Conservation (phyloP, 2,888 invertebrate genomes). For the Aphodius granarius region DNA sequence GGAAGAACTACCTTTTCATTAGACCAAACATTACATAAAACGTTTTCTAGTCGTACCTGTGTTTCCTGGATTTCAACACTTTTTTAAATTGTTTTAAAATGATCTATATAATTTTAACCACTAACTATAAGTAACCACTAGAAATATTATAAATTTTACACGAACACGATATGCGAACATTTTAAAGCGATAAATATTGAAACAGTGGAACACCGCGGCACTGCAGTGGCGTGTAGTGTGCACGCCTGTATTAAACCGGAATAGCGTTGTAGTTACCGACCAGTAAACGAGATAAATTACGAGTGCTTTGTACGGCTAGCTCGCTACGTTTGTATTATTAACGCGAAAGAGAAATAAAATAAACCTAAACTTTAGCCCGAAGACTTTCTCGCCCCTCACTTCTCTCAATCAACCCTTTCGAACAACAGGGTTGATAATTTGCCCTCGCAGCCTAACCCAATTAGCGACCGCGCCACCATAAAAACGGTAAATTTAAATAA, state of each 20-base stretch:
- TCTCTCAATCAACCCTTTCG: background rate
- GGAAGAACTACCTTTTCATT: too few relatives aligned
- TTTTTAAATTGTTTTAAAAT: too few relatives aligned
- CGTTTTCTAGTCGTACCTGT: too few relatives aligned
- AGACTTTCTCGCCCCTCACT: background rate
- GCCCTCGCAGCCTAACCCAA: background rate
- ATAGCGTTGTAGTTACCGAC: conserved; percentile 17
- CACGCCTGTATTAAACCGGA: conserved; percentile 13
- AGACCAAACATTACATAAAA: too few relatives aligned
- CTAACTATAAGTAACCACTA: too few relatives aligned
- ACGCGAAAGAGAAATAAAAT: conserved; percentile 15
- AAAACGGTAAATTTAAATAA: background rate
- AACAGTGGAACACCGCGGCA: conserved; percentile 12
- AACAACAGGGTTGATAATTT: background rate
- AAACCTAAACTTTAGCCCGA: background rate
- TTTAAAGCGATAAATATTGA: conserved; percentile 9
- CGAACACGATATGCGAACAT: background rate
- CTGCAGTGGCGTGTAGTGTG: background rate
- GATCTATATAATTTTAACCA: too few relatives aligned
- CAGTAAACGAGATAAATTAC: conserved; percentile 24
- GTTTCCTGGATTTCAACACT: too few relatives aligned
- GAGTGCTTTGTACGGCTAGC: conserved; percentile 19
- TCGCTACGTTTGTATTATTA: conserved; percentile 21
- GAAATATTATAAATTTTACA: background rate
- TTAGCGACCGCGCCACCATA: background rate